Base-by-base conservation (phyloP, 2,888 invertebrate genomes). In the Miltochrista miniata region DNA sequence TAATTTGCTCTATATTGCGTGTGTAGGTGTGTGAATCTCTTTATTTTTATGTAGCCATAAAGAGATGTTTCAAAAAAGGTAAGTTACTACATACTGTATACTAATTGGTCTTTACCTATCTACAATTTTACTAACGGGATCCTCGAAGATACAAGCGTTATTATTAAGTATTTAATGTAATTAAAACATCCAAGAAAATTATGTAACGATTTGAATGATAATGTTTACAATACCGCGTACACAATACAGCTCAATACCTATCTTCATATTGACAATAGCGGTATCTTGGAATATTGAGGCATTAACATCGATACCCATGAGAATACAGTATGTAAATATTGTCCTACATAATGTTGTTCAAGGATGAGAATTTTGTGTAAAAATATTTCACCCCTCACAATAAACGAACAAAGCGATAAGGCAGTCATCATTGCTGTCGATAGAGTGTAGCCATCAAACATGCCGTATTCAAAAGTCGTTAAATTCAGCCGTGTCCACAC, bases 401-500 rank as follows among this genome's bases (percentile, higher is more conserved):
- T 51, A 54, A 54, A 48, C 51, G 57, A 70, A 68, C 68, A 72
- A 73, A 63, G 64, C 73, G 59, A 69, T 81, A 83, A 82, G 74
- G 76, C 75, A 77, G 72, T 80, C 83, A 79, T 81, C 83, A 70
- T 65, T 62, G 41, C 47, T 48, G 51, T 66, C 49, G 59, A 66
- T 66, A 41, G 65, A 65, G 70, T 62, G 69, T 59, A 61, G 68
- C 68, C 76, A 74, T 83, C 80, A 84, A 84, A 82, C 51, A 66
- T 64, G 66, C 68, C 64, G 74, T 76, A 82, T 84, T 77, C 74
- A 70, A 80, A 76, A 80, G 79, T 77, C 81, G 83, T 87, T 80
- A 84, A 86, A 72, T 59, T 62, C 69, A 70, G 75, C 70, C 83
- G 80, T 84, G 85, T 85, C 86, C 81, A 80, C 84, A 89, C 84